Evolutionary conservation across 1,140 invertebrate genomes (phyloP).

Genomic region (Lineus longissimus): DNA sequence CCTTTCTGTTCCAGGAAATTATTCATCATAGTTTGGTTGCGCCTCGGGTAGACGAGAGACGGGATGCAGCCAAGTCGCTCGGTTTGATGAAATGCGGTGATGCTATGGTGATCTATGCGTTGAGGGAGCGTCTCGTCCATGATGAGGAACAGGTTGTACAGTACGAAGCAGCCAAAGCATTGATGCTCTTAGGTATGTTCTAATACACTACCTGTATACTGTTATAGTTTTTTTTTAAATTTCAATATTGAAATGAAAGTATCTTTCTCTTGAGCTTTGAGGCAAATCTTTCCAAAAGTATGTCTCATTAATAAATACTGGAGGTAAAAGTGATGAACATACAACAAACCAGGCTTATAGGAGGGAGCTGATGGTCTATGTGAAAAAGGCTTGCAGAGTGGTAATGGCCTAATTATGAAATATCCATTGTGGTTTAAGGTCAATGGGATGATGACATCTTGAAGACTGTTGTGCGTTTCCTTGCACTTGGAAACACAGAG

Average conservation of each 20-base stretch:
- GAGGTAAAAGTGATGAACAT: too few relatives aligned
- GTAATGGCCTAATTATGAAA: too few relatives aligned
- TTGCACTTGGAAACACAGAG: constrained; percentile 42
- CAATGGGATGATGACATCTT: constrained; percentile 48
- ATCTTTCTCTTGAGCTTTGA: too few relatives aligned
- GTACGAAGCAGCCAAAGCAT: constrained; percentile 49
- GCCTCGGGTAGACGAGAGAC: constrained; percentile 35
- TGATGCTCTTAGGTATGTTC: constrained; percentile 45
- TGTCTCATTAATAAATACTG: too few relatives aligned
- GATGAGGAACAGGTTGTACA: constrained; percentile 41
- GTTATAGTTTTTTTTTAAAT: too few relatives aligned
- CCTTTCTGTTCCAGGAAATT: constrained; percentile 31
- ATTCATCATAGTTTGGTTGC: constrained; percentile 42
- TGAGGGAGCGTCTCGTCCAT: constrained; percentile 34
- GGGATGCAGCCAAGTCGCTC: constrained; percentile 44
- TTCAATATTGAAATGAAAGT: too few relatives aligned
- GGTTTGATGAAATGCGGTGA: constrained; percentile 42
- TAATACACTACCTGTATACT: neutral
- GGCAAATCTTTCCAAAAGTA: too few relatives aligned
- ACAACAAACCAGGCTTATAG: too few relatives aligned
- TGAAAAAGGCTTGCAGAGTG: too few relatives aligned
- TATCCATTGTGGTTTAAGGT: too few relatives aligned
- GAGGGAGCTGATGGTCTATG: too few relatives aligned
- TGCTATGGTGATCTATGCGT: constrained; percentile 46
- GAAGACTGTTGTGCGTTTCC: constrained; percentile 36